Base-by-base conservation (phyloP, 1,140 invertebrate genomes). In the Laupala kohalensis region DNA sequence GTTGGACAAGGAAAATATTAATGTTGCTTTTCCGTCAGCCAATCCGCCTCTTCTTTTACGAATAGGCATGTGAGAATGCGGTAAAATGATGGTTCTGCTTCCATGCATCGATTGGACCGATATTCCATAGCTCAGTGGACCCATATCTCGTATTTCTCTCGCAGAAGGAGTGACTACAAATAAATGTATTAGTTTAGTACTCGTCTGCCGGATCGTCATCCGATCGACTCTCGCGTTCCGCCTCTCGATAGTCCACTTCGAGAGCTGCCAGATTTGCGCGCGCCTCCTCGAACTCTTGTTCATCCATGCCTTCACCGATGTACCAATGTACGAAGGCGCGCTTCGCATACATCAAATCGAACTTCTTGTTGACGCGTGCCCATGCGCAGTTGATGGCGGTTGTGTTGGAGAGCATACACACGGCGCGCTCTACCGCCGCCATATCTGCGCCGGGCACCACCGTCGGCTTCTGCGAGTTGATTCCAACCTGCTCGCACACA, bases 301-400 rank as follows among this genome's bases (percentile, higher is more conserved):
- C 90, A 79, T 93, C 91, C 85, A 92, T 87, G 69, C 91, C 90
- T 84, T 92, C 91, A 5, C 89, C 89, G 9, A 93, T 82, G 76
- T 88, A 92, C 81, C 90, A 91, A 80, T 92, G 90, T 12, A 92
- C 85, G 78, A 92, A 92, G 3, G 90, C 89, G 64, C 88, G 79
- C 79, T 90, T 91, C 24, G 83, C 80, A 74, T 87, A 90, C 89
- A 92, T 90, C n/a, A 89, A 74, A 69, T 88, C 86, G 78, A 89
- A 92, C 76, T 93, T 92, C 72, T 85, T 83, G 72, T 85, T 82
- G 1, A 92, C 77, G 66, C 85, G 83, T 37, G 84, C 82, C 91
- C 90, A 92, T 12, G 88, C 86, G 29, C 89, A 85, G 71, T 86
- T 86, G 66, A 94, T 88, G 29, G 91, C 88, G 0, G 90, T 92